Base-by-base conservation (phyloP, 1,140 invertebrate genomes). In the Heliconius nattereri region DNA sequence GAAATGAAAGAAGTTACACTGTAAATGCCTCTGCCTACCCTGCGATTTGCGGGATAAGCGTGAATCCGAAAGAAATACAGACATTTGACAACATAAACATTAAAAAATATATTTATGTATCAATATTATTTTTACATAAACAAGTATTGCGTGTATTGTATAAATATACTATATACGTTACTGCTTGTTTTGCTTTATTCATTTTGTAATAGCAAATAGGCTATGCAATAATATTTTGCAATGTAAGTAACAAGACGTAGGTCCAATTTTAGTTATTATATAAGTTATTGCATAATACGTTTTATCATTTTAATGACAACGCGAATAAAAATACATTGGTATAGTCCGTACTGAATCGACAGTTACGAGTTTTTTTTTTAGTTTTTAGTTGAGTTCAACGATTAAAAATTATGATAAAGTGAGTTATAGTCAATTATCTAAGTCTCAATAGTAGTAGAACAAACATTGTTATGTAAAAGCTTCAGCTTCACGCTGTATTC, bases 261-360 rank as follows among this genome's bases (percentile, higher is more conserved):
- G 52, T 66, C 72, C 77, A 78, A 74, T 78, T 73, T 78, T 35
- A 75, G 16, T 76, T 76, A 32, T 76, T 76, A 76, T 40, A 66
- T 76, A 70, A 76, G 7, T 19, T 70, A 32, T 76, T 76, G 60
- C 57, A 35, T 76, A 76, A 76, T 40, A 71, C 19, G 40, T 66
- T 66, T 66, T 19, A 66, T 66, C 26, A 29, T 66, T 60, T 60
- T 13, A 54, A 54, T 75, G 49, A 75, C 26, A 26, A 75, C 32
- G 73, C n/a, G 52, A 75, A 54, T 29, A 74, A 57, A 35, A 32
- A 49, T 75, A 26, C 29, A 66, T 66, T 57, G 23, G 23, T 20
- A 74, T 40, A 74, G 40, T 20, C 16, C 71, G 60, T 52, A 40
- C 60, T 66, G 32, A 49, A 40, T 76, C 20, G 23, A 7, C 54